Base-by-base conservation (phyloP, 2,888 invertebrate genomes). In the Mesoligia furuncula region DNA sequence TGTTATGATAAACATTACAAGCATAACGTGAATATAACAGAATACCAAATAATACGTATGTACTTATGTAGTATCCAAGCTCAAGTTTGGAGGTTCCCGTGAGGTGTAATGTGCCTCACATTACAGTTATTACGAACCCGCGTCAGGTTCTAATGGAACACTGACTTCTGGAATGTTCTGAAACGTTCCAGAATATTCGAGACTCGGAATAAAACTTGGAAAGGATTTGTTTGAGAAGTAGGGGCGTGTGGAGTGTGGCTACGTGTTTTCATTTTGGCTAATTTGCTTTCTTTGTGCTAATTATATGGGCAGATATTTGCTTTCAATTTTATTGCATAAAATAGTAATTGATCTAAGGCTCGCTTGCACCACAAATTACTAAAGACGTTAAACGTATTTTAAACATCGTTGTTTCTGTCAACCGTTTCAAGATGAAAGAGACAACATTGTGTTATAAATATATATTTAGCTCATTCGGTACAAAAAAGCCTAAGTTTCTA, bases 111-210 rank as follows among this genome's bases (percentile, higher is more conserved):
- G 70, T 36, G 48, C 64, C 64, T 61, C 85, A 64, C 74, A 73
- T 85, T 87, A 87, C 81, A 87, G 85, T 87, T 87, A 85, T 87
- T 85, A 85, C 79, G 64, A 42, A 78, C 73, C 79, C 73, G 59
- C 81, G 74, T 77, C 79, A 85, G 68, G 39, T 87, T 68, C 74
- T 77, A 85, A 85, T 85, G 85, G 81, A 85, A 85, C 83, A 80
- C 76, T 57, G 85, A 83, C 75, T 87, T 74, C 48, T 64, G 65
- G 72, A 85, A 85, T 79, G 73, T 85, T 86, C 48, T 42, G 59
- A 74, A 81, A 77, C 77, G 75, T 68, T 83, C 61, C 51, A 51
- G 48, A 82, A 66, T 57, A 62, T 69, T 85, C 83, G n/a, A 54
- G 51, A 73, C 24, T 27, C 15, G 59, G 39, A 54, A 72, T 73